Conservation (phyloP, 2,797 vertebrate genomes). For the Pseudochaenichthys georgianus region DNA sequence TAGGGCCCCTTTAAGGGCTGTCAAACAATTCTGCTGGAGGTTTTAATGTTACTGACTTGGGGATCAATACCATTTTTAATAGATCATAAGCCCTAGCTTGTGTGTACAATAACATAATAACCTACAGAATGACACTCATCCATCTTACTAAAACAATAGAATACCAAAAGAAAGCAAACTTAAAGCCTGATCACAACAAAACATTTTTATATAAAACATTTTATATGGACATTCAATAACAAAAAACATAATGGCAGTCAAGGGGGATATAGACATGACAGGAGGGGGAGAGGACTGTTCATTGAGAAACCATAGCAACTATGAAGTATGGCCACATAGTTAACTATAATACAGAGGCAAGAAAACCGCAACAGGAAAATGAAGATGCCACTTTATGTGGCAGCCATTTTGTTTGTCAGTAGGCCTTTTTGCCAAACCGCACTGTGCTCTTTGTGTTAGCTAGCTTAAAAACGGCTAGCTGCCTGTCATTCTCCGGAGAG, state of each 20-base stretch:
- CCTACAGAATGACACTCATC: background rate
- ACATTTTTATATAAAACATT: constrained; percentile 87
- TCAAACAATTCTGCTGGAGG: background rate
- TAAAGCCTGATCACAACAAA: constrained; percentile 77
- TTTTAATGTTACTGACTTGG: background rate
- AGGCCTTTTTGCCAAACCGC: constrained; percentile 61
- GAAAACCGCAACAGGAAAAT: constrained; percentile 70
- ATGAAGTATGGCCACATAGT: constrained; percentile 76
- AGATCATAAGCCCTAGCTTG: background rate
- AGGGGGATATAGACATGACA: constrained; percentile 74
- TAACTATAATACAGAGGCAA: constrained; percentile 78
- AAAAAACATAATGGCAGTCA: constrained; percentile 86
- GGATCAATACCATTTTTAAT: background rate
- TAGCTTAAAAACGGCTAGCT: constrained; percentile 62
- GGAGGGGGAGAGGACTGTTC: constrained; percentile 64
- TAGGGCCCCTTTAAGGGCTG: background rate
- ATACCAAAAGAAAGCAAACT: constrained; percentile 46
- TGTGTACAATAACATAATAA: constrained; percentile 9
- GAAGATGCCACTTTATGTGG: constrained; percentile 54
- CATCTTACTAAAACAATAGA: constrained; percentile 18
- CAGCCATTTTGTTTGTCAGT: constrained; percentile 67
- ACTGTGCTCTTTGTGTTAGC: constrained; percentile 71
- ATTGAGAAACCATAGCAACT: constrained; percentile 80
- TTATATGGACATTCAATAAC: constrained; percentile 89
- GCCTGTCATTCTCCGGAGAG: constrained; percentile 54